Evolutionary conservation across 2,888 invertebrate species (phyloP).

Genomic region (Thyatira batis): DNA sequence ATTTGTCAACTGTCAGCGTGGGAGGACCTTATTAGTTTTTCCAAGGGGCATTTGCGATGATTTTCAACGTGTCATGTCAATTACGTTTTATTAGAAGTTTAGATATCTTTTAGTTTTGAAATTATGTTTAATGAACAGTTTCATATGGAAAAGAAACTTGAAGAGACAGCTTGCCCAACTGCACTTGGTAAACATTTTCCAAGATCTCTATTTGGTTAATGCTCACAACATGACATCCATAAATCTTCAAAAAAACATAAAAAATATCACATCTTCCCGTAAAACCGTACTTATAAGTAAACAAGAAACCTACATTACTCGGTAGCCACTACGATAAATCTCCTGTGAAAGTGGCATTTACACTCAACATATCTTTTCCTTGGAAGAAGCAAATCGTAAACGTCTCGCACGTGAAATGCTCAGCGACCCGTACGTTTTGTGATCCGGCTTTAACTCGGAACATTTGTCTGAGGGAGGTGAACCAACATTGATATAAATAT

Average conservation of each 20-base stretch:
- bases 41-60: constrained; percentile 50
- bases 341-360: constrained; percentile 75
- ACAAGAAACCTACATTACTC: constrained; percentile 35
- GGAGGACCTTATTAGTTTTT: constrained; percentile 73
- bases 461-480: constrained; percentile 23
- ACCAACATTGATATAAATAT: background rate
- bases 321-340: constrained; percentile 67
- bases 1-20: constrained; percentile 78
- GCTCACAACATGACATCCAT: background rate
- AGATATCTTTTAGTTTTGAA: no score
- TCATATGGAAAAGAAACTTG: no score
- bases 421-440: constrained; percentile 35
- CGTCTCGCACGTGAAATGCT: constrained; percentile 51
- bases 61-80: constrained; percentile 57
- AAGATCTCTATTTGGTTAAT: background rate
- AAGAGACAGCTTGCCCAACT: no score
- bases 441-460: constrained; percentile 36
- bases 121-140: constrained; percentile 26
- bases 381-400: constrained; percentile 74
- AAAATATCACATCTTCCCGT: constrained; percentile 1
- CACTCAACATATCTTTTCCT: constrained; percentile 65
- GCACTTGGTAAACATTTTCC: background rate
- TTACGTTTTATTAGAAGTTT: no score
- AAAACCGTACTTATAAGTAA: constrained; percentile 12
- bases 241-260: background rate